Conservation (phyloP, 2,888 invertebrate species). For the Xestia sexstrigata region DNA sequence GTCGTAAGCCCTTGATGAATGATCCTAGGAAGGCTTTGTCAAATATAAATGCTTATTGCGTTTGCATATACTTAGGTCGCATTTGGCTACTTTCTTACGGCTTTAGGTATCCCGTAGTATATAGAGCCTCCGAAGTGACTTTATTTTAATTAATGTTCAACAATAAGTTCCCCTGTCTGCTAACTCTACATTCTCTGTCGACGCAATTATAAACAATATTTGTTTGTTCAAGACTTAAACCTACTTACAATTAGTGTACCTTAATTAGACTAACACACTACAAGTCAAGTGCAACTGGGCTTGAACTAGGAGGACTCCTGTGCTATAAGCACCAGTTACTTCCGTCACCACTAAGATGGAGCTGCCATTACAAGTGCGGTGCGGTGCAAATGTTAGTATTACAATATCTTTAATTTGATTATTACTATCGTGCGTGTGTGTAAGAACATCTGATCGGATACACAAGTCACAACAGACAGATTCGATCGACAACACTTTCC, state of each 20-base stretch:
- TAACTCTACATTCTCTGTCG: constrained; percentile 1
- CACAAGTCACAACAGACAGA: constrained; percentile 1
- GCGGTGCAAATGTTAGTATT: too few relatives aligned
- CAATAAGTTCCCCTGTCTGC: not conserved
- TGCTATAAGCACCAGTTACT: too few relatives aligned
- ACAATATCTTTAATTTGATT: too few relatives aligned
- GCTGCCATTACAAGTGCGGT: too few relatives aligned
- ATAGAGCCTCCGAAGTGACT: not conserved
- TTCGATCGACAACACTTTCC: constrained; percentile 12
- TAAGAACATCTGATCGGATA: constrained; percentile 7
- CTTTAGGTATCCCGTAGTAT: not conserved
- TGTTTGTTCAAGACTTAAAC: too few relatives aligned
- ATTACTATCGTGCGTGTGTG: too few relatives aligned
- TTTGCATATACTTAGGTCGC: not conserved
- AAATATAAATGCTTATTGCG: not conserved
- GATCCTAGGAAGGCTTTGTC: not conserved
- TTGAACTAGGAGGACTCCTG: too few relatives aligned
- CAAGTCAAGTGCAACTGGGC: too few relatives aligned
- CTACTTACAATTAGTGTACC: too few relatives aligned
- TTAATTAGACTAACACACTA: too few relatives aligned
- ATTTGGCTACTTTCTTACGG: not conserved
- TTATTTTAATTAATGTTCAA: not conserved
- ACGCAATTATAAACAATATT: too few relatives aligned
- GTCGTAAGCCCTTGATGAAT: constrained; percentile 1
- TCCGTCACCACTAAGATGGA: too few relatives aligned